Evolutionary conservation across 2,797 vertebrate genomes (phyloP).

Genomic region (Tapirus indicus): DNA sequence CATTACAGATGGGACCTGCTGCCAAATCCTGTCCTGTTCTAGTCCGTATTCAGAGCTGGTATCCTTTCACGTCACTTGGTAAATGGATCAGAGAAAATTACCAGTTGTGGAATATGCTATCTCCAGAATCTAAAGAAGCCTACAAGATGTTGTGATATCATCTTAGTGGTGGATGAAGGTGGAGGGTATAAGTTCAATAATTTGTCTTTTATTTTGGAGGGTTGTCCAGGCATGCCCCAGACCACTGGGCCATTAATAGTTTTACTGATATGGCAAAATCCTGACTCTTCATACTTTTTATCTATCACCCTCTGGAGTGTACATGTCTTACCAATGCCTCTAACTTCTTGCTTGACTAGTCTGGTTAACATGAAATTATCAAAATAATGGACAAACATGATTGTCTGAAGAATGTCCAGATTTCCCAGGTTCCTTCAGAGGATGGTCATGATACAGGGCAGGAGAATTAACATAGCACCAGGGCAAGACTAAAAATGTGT

Average conservation of each 20-base stretch:
- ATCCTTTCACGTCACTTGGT: background rate
- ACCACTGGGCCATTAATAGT: background rate
- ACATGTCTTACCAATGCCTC: background rate
- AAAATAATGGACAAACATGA: background rate
- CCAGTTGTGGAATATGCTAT: background rate
- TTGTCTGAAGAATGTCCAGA: background rate
- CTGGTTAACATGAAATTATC: background rate
- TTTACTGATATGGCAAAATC: background rate
- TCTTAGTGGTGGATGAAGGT: background rate
- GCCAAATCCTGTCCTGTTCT: background rate
- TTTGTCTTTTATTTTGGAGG: background rate
- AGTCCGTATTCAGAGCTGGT: background rate
- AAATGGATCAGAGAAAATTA: background rate
- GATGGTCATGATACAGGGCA: background rate
- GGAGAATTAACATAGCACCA: background rate
- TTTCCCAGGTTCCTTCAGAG: background rate
- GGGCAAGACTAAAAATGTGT: background rate
- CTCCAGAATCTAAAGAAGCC: background rate
- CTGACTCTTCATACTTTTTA: background rate
- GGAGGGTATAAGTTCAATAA: background rate
- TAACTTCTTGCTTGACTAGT: background rate
- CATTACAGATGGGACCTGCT: background rate
- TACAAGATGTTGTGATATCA: background rate
- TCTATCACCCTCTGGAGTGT: background rate
- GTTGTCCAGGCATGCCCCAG: background rate